Evolutionary conservation across 2,797 vertebrate species (phyloP).

Genomic region (Numenius phaeopus): DNA sequence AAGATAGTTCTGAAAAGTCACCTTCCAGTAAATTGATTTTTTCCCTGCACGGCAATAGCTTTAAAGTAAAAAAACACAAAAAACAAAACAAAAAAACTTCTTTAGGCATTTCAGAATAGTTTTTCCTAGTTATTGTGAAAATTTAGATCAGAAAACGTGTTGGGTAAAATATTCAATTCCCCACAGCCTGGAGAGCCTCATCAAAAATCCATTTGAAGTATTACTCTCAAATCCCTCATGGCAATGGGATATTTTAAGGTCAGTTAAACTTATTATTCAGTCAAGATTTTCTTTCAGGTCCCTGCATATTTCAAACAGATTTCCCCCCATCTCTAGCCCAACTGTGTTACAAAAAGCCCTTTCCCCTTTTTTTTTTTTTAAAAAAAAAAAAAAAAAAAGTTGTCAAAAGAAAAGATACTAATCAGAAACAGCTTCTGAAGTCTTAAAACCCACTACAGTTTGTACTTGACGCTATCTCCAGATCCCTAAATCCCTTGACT

Average conservation of each 20-base stretch:
- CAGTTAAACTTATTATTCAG: conserved; percentile 71
- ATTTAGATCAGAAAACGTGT: conserved; percentile 1
- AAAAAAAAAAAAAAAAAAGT: conserved; percentile 17
- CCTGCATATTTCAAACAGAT: conserved; percentile 65
- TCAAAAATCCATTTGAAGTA: conserved; percentile 65
- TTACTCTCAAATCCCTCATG: conserved; percentile 56
- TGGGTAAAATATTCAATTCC: conserved; percentile 49
- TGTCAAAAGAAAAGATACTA: conserved; percentile 68
- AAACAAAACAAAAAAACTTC: not conserved
- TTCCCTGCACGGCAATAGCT: not conserved
- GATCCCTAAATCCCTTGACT: conserved; percentile 44
- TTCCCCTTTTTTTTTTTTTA: not conserved
- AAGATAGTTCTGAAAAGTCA: not conserved
- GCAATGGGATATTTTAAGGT: conserved; percentile 73
- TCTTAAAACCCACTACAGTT: conserved; percentile 18
- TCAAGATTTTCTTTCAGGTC: conserved; percentile 60
- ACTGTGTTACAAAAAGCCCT: conserved; percentile 40
- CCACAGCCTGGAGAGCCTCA: conserved; percentile 41
- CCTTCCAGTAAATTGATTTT: not conserved
- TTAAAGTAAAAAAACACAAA: not conserved
- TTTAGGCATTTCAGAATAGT: not conserved
- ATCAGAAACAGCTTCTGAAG: conserved; percentile 73
- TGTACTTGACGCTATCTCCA: not conserved
- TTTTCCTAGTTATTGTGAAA: conserved; percentile 4
- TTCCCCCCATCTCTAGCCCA: conserved; percentile 40